Percentiles rank a stretch among this genome's conserved stretches.
phyloP scores from a whole-genome alignment of 2,888 invertebrate genomes.

The Caenorhabditis drosophilae region DNA sequence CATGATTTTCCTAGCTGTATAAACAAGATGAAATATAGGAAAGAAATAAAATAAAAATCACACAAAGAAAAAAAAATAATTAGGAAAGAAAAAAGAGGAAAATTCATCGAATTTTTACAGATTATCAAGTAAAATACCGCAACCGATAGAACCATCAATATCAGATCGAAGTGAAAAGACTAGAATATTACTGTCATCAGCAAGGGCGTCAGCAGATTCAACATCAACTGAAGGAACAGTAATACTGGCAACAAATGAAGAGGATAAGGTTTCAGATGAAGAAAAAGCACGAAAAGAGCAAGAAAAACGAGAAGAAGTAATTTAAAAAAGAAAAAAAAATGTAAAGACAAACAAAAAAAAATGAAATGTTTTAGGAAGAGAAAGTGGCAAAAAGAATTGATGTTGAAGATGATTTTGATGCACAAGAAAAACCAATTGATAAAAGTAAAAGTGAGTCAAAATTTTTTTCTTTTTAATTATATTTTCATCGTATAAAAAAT shows the following conservation, averaged over 20 bases:
- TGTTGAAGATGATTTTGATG: slow-evolving; percentile 63
- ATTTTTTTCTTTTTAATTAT: background rate
- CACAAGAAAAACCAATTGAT: slow-evolving; percentile 68
- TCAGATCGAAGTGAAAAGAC: background rate
- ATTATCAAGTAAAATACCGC: slow-evolving; percentile 26
- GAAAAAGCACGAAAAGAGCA: slow-evolving; percentile 35
- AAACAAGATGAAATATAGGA: too few relatives aligned
- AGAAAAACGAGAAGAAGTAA: slow-evolving; percentile 33
- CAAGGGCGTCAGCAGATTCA: background rate
- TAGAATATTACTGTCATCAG: background rate
- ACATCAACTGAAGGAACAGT: slow-evolving; percentile 5
- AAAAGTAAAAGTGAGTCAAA: slow-evolving; percentile 60
- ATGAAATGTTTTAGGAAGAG: slow-evolving; percentile 30
- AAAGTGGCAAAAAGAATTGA: slow-evolving; percentile 38
- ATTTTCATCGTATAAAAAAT: background rate
- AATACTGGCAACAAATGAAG: slow-evolving; percentile 15
- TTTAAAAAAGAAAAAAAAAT: slow-evolving; percentile 23
- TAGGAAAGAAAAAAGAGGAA: too few relatives aligned
- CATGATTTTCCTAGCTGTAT: too few relatives aligned
- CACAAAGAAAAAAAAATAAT: too few relatives aligned
- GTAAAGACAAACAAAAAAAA: slow-evolving; percentile 34
- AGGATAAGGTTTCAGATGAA: slow-evolving; percentile 33
- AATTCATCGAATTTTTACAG: too few relatives aligned
- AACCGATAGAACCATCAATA: background rate
- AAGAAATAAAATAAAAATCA: too few relatives aligned